phyloP scores from a whole-genome alignment of 2,797 vertebrate genomes.

The Eulemur albifrons region DNA sequence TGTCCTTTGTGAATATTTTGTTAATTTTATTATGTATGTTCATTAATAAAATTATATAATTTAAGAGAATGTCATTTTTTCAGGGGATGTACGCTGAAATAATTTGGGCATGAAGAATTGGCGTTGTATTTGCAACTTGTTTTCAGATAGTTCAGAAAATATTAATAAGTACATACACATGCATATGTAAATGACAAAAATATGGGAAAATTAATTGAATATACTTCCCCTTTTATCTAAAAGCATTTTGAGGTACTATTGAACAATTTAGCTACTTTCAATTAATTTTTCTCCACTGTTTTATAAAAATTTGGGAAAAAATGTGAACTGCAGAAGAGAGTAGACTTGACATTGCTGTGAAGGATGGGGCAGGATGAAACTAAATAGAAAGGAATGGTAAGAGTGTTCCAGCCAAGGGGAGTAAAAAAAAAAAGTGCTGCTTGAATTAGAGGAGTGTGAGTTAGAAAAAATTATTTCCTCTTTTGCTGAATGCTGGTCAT shows the following conservation, averaged over 20 bases:
- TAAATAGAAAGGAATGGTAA: neutral
- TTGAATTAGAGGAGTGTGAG: neutral
- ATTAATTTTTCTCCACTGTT: constrained; percentile 10
- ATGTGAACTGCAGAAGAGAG: neutral
- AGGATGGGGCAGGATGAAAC: neutral
- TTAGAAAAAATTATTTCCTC: constrained; percentile 11
- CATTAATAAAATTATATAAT: neutral
- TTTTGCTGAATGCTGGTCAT: constrained; percentile 8
- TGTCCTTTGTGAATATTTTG: constrained; percentile 7
- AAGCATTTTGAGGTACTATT: neutral
- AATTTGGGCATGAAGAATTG: neutral
- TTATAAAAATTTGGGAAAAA: constrained; percentile 25
- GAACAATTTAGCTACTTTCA: neutral
- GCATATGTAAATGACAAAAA: neutral
- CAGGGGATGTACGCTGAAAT: neutral
- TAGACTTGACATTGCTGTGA: neutral
- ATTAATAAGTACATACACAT: neutral
- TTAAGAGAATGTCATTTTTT: constrained; percentile 22
- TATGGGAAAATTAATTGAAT: constrained; percentile 4
- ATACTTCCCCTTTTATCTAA: neutral
- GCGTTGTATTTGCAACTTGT: constrained; percentile 35
- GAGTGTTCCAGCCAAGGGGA: neutral
- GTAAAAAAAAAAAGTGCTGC: neutral
- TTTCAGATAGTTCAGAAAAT: constrained; percentile 16
- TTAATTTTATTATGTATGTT: constrained; percentile 9